Percentiles rank a stretch among this genome's conserved stretches.
Conservation (phyloP, 2,888 invertebrate genomes). For the Hemaris fuciformis region DNA sequence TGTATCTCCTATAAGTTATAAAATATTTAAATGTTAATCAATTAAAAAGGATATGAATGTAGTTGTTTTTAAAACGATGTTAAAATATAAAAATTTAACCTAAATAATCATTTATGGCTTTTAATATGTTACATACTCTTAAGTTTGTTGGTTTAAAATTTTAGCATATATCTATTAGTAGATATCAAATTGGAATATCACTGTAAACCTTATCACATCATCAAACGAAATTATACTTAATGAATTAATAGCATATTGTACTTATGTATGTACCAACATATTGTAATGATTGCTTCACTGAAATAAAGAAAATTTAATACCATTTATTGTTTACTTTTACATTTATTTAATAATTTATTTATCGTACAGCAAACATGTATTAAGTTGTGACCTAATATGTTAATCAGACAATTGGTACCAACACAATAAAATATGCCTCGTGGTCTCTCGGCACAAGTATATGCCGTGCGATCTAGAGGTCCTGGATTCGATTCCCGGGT, state of each 20-base stretch:
- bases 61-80: conserved; percentile 2
- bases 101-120: conserved; percentile 4
- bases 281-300: conserved; percentile 66
- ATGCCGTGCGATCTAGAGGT: no score
- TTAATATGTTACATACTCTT: neutral
- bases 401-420: no score
- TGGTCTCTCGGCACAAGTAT: no score
- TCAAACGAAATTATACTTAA: conserved; percentile 28
- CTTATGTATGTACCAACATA: conserved; percentile 48
- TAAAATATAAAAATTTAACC: neutral
- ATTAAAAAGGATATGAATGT: neutral
- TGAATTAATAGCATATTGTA: conserved; percentile 41
- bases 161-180: conserved; percentile 7
- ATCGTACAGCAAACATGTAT: no score
- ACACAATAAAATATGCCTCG: no score
- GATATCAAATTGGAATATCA: conserved; percentile 21
- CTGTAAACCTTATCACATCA: conserved; percentile 36
- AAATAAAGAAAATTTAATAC: conserved; percentile 65
- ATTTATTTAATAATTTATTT: no score
- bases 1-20: neutral
- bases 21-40: neutral
- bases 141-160: conserved; percentile 1
- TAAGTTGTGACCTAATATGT: no score
- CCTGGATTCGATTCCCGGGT: no score
- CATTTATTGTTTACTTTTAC: conserved; percentile 19